Evolutionary conservation across 2,797 vertebrate species (phyloP), one percentile per base, ranked within the genome.

Genomic region (Phrynocephalus forsythii): DNA sequence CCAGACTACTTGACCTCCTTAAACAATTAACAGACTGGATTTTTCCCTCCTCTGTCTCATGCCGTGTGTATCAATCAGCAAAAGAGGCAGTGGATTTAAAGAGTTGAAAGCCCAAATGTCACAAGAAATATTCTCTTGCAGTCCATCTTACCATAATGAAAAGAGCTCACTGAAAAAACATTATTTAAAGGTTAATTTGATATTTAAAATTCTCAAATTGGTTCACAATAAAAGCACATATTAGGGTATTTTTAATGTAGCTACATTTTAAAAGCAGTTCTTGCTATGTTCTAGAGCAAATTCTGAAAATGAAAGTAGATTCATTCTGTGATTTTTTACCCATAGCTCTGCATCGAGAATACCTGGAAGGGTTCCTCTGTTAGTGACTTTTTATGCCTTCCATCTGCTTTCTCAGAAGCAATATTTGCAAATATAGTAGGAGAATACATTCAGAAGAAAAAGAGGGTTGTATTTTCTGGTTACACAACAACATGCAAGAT

Each of bases 401-500:
- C 77, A 81, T 69, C 30, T 71, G 79, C 50, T 83, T n/a, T 86
- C 87, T 24, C 79, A 87, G 90, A 93, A 93, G 83, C 77, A 13
- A 24, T 28, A 72, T 52, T 22, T 88, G 56, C 73, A 87, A 91
- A 90, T 91, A 28, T 6, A 87, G 85, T 92, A 30, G 79, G 50
- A 86, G 79, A n/a, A 73, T 91, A 80, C 77, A 9, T 88, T 90
- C 60, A 71, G 84, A 87, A 86, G 79, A 93, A 78, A 30, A n/a
- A 79, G n/a, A 20, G 22, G 16, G 2, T 60, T 20, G 33, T 60
- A 15, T 1, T 9, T 83, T 11, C 44, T 66, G 56, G 82, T 92
- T 84, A 86, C 89, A 87, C 85, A 93, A 71, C 85, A 87, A 91
- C 48, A 84, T 9, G 86, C 67, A 91, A 91, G 88, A 56, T 56